A percentile compares a stretch with the other conserved stretches of the same genome.
Conservation (phyloP, 2,797 vertebrate genomes). For the Microctenopoma lineatum region DNA sequence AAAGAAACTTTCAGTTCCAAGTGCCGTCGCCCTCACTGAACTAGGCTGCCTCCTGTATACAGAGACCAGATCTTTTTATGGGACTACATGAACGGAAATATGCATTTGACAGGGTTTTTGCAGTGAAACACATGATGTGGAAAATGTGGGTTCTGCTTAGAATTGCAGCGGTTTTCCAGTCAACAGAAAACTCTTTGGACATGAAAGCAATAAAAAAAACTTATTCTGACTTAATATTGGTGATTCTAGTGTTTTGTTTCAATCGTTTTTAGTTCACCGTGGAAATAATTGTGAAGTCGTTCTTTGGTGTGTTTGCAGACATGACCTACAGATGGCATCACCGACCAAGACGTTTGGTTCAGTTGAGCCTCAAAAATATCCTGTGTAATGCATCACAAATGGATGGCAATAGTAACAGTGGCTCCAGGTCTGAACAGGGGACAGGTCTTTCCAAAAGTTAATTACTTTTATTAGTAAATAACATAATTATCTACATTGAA, state of each 20-base stretch:
- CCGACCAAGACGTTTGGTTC: conserved; percentile 31
- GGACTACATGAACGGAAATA: conserved; percentile 66
- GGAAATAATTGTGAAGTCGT: background rate
- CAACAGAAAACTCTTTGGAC: conserved; percentile 79
- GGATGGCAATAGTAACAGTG: background rate
- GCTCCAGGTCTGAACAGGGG: background rate
- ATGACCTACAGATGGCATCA: conserved; percentile 66
- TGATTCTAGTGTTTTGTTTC: conserved; percentile 36
- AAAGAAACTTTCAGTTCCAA: conserved; percentile 79
- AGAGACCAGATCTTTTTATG: conserved; percentile 62
- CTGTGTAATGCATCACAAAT: background rate
- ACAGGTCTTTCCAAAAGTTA: background rate
- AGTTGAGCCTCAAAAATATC: background rate
- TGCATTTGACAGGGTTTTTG: conserved; percentile 69
- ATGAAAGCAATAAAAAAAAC: conserved; percentile 86
- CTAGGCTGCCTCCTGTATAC: conserved; percentile 68
- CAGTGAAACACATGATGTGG: conserved; percentile 64
- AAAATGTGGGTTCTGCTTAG: conserved; percentile 62
- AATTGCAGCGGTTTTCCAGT: conserved; percentile 50
- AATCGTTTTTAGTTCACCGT: background rate
- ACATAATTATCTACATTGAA: background rate
- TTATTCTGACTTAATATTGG: conserved; percentile 61
- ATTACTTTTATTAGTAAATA: background rate
- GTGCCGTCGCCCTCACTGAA: conserved; percentile 62
- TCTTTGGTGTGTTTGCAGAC: conserved; percentile 27